phyloP scores from a whole-genome alignment of 2,797 vertebrate genomes.

The Sebastes iracundus region DNA sequence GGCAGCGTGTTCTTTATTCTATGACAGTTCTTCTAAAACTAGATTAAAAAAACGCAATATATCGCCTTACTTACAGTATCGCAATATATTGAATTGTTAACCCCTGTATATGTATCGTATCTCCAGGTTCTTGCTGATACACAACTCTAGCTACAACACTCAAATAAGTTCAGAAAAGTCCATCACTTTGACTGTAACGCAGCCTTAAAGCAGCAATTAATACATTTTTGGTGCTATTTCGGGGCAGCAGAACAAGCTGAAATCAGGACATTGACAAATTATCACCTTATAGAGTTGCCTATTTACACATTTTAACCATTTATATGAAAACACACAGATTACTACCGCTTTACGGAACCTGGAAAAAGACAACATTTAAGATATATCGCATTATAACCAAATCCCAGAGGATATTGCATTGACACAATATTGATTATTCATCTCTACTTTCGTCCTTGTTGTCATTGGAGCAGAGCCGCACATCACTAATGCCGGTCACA shows the following conservation, averaged over 20 bases:
- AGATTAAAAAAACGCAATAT: no score
- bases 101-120: no score
- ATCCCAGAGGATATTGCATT: neutral
- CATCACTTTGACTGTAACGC: neutral
- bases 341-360: neutral
- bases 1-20: accelerated
- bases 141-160: neutral
- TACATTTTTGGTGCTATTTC: neutral
- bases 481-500: conserved; percentile 3
- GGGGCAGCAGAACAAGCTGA: neutral
- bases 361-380: neutral
- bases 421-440: neutral
- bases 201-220: neutral
- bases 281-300: neutral
- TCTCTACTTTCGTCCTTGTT: neutral
- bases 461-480: conserved; percentile 6
- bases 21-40: no score
- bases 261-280: neutral
- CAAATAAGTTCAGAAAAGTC: neutral
- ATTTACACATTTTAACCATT: neutral
- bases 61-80: no score
- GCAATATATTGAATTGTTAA: no score
- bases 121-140: no score
- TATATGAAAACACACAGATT: neutral
- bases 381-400: neutral